Evolutionary conservation across 2,888 invertebrate species (phyloP).

Genomic region (Drosophila kanekoi): DNA sequence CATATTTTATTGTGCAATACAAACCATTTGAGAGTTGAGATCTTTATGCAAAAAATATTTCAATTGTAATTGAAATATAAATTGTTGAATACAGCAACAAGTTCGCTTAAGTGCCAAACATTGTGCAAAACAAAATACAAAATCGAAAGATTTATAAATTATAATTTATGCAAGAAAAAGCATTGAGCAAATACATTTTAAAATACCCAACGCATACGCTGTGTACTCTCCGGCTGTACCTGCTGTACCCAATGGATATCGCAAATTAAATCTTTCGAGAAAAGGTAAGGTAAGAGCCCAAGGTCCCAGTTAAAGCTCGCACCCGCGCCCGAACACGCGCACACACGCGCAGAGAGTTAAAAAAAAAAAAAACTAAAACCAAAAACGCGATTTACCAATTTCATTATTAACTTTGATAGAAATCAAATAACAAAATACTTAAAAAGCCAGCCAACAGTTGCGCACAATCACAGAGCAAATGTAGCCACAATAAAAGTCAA

Average conservation of each 20-base stretch:
- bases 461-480: conserved; percentile 48
- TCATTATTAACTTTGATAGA: conserved; percentile 79
- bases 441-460: conserved; percentile 60
- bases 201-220: conserved; percentile 10
- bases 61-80: conserved; percentile 56
- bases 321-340: conserved; percentile 37
- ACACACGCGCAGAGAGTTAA: not conserved
- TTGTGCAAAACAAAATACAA: conserved; percentile 59
- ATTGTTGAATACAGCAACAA: conserved; percentile 43
- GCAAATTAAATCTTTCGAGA: conserved; percentile 73
- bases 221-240: conserved; percentile 33
- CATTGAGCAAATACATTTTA: conserved; percentile 35
- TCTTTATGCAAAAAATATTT: conserved; percentile 46
- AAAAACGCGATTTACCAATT: conserved; percentile 72
- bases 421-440: conserved; percentile 79
- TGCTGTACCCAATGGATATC: conserved; percentile 71
- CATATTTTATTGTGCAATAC: conserved; percentile 47
- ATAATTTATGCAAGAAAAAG: conserved; percentile 50
- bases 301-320: conserved; percentile 56
- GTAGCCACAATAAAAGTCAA: conserved; percentile 46
- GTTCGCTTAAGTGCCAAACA: conserved; percentile 65
- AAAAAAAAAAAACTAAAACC: conserved; percentile 14
- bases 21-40: conserved; percentile 38
- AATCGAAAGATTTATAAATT: conserved; percentile 44
- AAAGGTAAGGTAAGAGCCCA: conserved; percentile 73